Evolutionary conservation across 92 coral and sea anemone genomes (phyloP), one percentile per base, ranked within the genome.

Genomic region (Epizoanthus stellaris): DNA sequence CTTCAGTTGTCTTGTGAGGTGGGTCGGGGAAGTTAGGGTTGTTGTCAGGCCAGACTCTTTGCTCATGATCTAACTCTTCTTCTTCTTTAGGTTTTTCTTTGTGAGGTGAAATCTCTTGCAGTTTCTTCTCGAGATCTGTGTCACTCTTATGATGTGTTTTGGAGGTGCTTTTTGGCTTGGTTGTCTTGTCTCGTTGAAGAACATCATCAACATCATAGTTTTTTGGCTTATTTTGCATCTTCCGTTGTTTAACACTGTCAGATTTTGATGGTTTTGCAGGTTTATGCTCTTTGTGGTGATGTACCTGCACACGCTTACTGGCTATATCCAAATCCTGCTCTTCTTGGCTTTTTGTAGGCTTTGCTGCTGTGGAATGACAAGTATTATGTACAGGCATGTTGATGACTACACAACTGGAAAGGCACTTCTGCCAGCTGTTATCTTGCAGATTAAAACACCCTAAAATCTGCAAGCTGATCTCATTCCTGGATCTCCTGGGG

Each of bases 21-120:
- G 75, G 85, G 5, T 84, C 88, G 25, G 96, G 96, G 70, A 69
- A 93, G 38, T 89, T 88, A 25, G 99, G 99, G 76, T 96, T 96
- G 82, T 96, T 94, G 90, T 96, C 99, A 16, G 86, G 85, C 76
- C 76, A 88, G 12, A 88, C 88, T 12, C 91, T 65, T 54, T 86
- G 66, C 8, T 74, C 81, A 77, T 75, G 86, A 59, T 65, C 87
- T 39, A 80, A 74, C 23, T 63, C 84, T 59, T 70, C 88, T 34
- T 75, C 79, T 52, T 79, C 62, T 12, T 68, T 15, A 7, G 83
- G 83, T 23, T 79, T 79, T 71, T 43, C 23, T 21, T 21, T 42
- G 61, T 79, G 83, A 8, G 83, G 83, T 1, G 83, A 79, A 79
- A 79, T 63, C 36, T 79, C 72, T 45, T 79, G 71, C 21, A 79